A percentile compares a stretch with the other conserved stretches of the same genome.
phyloP scores from a whole-genome alignment of 2,797 vertebrate species.

The Liparis tanakae region DNA sequence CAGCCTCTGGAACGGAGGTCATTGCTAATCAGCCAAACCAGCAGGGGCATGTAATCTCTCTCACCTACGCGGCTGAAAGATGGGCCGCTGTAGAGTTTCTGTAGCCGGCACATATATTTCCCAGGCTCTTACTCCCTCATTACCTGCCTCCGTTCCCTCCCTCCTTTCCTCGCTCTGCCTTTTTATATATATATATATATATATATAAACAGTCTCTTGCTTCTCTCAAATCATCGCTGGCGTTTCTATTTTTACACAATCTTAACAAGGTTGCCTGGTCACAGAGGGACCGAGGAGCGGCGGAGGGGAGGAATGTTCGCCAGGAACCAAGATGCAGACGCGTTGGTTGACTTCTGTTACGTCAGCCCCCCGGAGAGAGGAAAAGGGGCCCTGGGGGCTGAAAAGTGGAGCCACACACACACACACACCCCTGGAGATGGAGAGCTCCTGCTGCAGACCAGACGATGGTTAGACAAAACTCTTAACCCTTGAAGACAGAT shows the following conservation, averaged over 20 bases:
- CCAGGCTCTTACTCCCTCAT: slow-evolving; percentile 47
- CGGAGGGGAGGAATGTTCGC: slow-evolving; percentile 46
- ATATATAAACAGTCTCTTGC: slow-evolving; percentile 37
- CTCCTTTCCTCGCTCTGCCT: background rate
- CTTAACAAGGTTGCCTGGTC: slow-evolving; percentile 72
- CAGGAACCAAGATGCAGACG: slow-evolving; percentile 51
- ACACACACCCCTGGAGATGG: slow-evolving; percentile 22
- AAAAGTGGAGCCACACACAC: slow-evolving; percentile 20
- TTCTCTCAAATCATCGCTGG: slow-evolving; percentile 54
- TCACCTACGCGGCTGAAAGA: slow-evolving; percentile 61
- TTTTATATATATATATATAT: background rate
- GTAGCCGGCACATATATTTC: slow-evolving; percentile 39
- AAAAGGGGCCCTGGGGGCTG: slow-evolving; percentile 47
- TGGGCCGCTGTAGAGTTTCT: slow-evolving; percentile 29
- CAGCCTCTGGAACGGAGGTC: slow-evolving; percentile 51
- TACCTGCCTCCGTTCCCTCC: slow-evolving; percentile 40
- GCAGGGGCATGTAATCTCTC: slow-evolving; percentile 60
- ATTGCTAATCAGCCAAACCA: slow-evolving; percentile 65
- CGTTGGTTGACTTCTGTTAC: slow-evolving; percentile 37
- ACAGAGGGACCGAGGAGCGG: slow-evolving; percentile 55
- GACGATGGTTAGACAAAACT: slow-evolving; percentile 50
- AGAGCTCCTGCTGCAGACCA: slow-evolving; percentile 29
- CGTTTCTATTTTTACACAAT: slow-evolving; percentile 76
- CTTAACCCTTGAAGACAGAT: slow-evolving; percentile 55
- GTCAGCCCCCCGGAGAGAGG: slow-evolving; percentile 29